A percentile compares a stretch with the other conserved stretches of the same genome.
phyloP scores from a whole-genome alignment of 2,797 vertebrate genomes.

The Erethizon dorsatum region DNA sequence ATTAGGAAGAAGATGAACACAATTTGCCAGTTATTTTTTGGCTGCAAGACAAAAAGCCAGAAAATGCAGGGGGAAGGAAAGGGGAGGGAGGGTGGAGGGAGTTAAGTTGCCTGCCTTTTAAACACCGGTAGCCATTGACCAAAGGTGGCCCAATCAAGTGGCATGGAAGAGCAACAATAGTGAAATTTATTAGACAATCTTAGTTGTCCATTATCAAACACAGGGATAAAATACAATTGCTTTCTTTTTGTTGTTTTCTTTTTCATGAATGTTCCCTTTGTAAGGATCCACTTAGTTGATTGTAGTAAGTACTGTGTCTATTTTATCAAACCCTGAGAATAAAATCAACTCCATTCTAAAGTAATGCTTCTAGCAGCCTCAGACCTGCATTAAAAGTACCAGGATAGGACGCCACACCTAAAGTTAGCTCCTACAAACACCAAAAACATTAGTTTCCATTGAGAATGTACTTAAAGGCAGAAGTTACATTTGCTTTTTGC shows the following conservation, averaged over 20 bases:
- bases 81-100: not conserved
- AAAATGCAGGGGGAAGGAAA: not conserved
- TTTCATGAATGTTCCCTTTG: slow-evolving; percentile 49
- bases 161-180: slow-evolving; percentile 27
- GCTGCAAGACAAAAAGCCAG: slow-evolving; percentile 46
- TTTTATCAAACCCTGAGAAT: slow-evolving; percentile 59
- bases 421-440: not conserved
- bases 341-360: slow-evolving; percentile 63
- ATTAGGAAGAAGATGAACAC: slow-evolving; percentile 64
- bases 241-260: slow-evolving; percentile 64
- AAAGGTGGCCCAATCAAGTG: slow-evolving; percentile 53
- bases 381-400: slow-evolving; percentile 45
- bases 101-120: slow-evolving; percentile 54
- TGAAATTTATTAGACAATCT: slow-evolving; percentile 63
- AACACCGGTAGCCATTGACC: slow-evolving; percentile 7
- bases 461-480: slow-evolving; percentile 63
- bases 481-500: slow-evolving; percentile 62
- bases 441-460: slow-evolving; percentile 57
- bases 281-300: slow-evolving; percentile 50
- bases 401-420: not conserved
- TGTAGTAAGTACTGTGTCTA: slow-evolving; percentile 44
- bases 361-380: not conserved
- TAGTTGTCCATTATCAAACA: slow-evolving; percentile 51
- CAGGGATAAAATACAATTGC: slow-evolving; percentile 53
- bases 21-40: slow-evolving; percentile 71